Evolutionary conservation across 1,140 invertebrate genomes (phyloP), one percentile per base, ranked within the genome.

Genomic region (Leptonema lineaticorne): DNA sequence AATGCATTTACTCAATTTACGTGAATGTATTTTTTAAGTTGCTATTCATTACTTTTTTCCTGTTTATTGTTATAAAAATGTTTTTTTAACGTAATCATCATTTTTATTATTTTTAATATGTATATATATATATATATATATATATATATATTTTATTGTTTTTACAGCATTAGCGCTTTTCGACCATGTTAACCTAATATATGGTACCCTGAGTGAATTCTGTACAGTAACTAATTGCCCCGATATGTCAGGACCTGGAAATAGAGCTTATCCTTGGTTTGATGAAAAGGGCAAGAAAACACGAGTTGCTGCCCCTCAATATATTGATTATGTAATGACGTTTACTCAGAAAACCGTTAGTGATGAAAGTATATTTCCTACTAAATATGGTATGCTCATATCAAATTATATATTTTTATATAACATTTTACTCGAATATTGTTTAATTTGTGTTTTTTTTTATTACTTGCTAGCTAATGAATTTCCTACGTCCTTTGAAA

Each of bases 221-320:
- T 99, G 96, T 87, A 97, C 95, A 71, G 88, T 91, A 81, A 91
- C 91, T 71, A 89, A 89, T 75, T 98, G 96, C 85, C 89, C 94
- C 68, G 93, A 96, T 81, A 98, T 98, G 96, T 90, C 90, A 75
- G 95, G 93, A 72, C 96, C 95, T 59, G 91, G 92, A 76, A 92
- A 93, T 76, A 96, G 95, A 85, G 92, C 92, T 77, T 99, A 97
- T 87, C 87, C 95, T 76, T 99, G 96, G 96, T 93, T 95, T 84
- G 96, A 99, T 84, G 96, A 98, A 80, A 97, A 96, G 83, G 96
- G 96, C 53, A 98, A 98, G 85, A 98, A 98, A 83, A 93, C 90
- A 56, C 93, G 95, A 82, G 92, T 97, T 74, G 92, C 96, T 71
- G 96, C 96, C 69, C 95, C 96, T 70, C 96, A 98, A 83, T 99